Conservation (phyloP, 1,140 invertebrate species). For the Ostrea denselamellosa region DNA sequence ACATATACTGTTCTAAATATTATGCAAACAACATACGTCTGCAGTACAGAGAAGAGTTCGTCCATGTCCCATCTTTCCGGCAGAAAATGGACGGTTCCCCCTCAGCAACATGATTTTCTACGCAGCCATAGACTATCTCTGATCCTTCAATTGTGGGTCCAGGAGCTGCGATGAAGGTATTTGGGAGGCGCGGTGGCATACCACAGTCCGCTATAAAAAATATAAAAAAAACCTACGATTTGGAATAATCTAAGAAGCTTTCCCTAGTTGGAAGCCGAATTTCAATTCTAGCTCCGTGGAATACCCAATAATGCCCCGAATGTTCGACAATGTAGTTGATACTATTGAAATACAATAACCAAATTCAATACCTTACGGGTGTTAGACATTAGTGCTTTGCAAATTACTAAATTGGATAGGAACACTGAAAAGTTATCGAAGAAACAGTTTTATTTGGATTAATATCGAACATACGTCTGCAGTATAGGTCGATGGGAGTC, state of each 20-base stretch:
- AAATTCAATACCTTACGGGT: too few relatives aligned
- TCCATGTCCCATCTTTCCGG: neutral
- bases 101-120: neutral
- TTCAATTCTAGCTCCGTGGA: too few relatives aligned
- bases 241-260: neutral
- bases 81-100: slow-evolving; percentile 4
- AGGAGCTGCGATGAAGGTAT: neutral
- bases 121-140: neutral
- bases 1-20: neutral
- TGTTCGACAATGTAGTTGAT: too few relatives aligned
- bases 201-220: slow-evolving; percentile 24
- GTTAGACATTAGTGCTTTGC: too few relatives aligned
- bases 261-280: too few relatives aligned
- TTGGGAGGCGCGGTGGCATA: neutral
- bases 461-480: neutral
- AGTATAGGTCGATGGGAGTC: slow-evolving; percentile 9
- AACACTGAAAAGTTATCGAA: too few relatives aligned
- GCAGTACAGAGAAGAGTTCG: slow-evolving; percentile 5
- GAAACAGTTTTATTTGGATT: too few relatives aligned
- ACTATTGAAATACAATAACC: too few relatives aligned
- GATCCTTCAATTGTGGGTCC: slow-evolving; percentile 24
- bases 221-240: neutral
- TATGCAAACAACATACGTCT: slow-evolving; percentile 32
- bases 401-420: too few relatives aligned
- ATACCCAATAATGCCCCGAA: too few relatives aligned